These are phyloP conservation scores for Pao palembangensis DNA, from an alignment of 2,113 vertebrate genomes.

Conservation along the genomic window DNA sequence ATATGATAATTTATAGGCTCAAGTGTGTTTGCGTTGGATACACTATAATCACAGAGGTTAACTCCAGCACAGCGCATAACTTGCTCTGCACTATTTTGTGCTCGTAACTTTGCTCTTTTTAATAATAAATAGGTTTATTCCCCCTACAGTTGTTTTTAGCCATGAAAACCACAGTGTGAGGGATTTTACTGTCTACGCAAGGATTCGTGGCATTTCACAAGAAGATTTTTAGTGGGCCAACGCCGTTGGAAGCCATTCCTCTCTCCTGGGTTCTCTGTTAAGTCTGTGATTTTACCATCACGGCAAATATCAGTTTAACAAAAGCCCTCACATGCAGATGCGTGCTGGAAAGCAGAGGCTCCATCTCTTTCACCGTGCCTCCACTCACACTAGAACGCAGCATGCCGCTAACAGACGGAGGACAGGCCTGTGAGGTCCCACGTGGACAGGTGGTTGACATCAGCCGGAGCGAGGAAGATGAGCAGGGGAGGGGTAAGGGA, in stretches of 20 bases:
- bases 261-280: slow-evolving; percentile 17
- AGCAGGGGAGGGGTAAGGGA: slow-evolving; percentile 21
- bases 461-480: slow-evolving; percentile 25
- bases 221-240: slow-evolving; percentile 15
- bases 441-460: slow-evolving; percentile 71
- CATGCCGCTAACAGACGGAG: slow-evolving; percentile 63
- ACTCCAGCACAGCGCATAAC: slow-evolving; percentile 17
- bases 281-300: slow-evolving; percentile 1
- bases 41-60: slow-evolving; percentile 44
- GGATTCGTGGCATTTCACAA: slow-evolving; percentile 11
- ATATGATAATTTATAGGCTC: slow-evolving; percentile 16
- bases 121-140: not conserved
- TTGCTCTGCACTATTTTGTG: slow-evolving; percentile 47
- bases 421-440: slow-evolving; percentile 69
- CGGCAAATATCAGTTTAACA: slow-evolving; percentile 40
- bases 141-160: slow-evolving; percentile 6
- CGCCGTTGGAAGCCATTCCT: slow-evolving; percentile 32
- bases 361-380: slow-evolving; percentile 51
- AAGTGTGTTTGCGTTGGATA: slow-evolving; percentile 56
- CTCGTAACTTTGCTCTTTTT: not conserved
- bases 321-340: slow-evolving; percentile 27
- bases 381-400: slow-evolving; percentile 52
- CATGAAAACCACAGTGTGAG: slow-evolving; percentile 13
- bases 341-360: slow-evolving; percentile 39
- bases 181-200: not conserved